A percentile compares a stretch with the other conserved stretches of the same genome.
These are phyloP conservation scores for Premnoplex brunnescens DNA, from an alignment of 2,797 vertebrate genomes.

Conservation along the genomic window DNA sequence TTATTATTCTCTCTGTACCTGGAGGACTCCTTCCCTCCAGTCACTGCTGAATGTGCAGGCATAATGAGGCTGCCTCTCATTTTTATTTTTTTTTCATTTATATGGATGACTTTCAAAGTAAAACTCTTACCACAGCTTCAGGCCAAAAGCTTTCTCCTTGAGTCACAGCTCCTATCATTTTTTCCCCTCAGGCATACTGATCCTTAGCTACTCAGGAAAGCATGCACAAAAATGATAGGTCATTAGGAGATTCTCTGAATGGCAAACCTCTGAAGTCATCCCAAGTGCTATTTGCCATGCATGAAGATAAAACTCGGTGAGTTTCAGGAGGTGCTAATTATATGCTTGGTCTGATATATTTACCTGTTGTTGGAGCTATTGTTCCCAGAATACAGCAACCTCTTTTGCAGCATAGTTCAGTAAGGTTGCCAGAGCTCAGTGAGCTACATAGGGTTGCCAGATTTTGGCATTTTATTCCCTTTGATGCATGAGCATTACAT, in stretches of 20 bases:
- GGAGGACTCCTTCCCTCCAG: background rate
- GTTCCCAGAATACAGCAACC: background rate
- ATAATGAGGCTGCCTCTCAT: background rate
- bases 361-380: background rate
- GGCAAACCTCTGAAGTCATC: constrained; percentile 26
- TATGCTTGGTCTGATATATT: background rate
- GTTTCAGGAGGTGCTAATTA: background rate
- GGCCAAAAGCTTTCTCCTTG: constrained; percentile 22
- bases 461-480: background rate
- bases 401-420: background rate
- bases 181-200: background rate
- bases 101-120: background rate
- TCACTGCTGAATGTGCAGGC: background rate
- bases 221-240: background rate
- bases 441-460: background rate
- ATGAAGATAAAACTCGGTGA: background rate
- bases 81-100: background rate
- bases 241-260: constrained; percentile 41
- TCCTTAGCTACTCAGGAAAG: background rate
- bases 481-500: background rate
- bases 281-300: background rate
- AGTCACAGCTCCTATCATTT: background rate
- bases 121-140: background rate
- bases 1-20: constrained; percentile 8
- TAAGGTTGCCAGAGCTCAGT: background rate